Evolutionary conservation across 2,113 vertebrate genomes (phyloP).

Genomic region (Elachura formosa): DNA sequence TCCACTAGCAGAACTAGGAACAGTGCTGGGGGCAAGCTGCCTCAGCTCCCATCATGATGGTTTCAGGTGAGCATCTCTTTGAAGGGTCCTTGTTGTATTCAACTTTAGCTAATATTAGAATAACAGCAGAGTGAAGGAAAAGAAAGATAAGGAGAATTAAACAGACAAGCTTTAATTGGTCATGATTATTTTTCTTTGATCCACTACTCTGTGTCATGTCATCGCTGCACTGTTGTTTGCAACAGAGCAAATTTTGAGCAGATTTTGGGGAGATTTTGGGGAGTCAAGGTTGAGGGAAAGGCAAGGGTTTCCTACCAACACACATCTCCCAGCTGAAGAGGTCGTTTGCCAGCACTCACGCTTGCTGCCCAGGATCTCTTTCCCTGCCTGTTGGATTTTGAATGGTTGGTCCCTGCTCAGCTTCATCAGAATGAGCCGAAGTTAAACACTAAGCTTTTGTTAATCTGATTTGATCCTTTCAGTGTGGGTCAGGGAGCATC

Average conservation of each 20-base stretch:
- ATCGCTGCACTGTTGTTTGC: background rate
- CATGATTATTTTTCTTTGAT: background rate
- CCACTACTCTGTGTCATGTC: background rate
- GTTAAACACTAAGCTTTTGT: background rate
- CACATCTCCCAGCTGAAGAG: background rate
- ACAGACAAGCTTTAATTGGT: background rate
- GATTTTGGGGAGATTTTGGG: accelerated
- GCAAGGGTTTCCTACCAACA: background rate
- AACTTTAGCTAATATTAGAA: background rate
- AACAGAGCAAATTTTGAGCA: background rate
- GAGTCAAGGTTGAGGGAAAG: background rate
- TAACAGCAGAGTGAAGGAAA: background rate
- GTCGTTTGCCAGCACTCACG: background rate
- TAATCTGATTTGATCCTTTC: background rate
- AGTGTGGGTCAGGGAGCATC: background rate
- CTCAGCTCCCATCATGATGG: background rate
- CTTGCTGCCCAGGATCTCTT: accelerated
- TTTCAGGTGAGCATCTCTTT: background rate
- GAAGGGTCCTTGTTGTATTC: background rate
- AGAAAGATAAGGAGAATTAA: background rate
- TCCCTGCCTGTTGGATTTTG: background rate
- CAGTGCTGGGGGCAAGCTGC: background rate
- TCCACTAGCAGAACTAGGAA: background rate
- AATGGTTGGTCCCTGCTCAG: background rate
- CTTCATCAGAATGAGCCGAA: background rate